A percentile compares a stretch with the other conserved stretches of the same genome.
phyloP scores from a whole-genome alignment of 2,888 invertebrate species.

The Drosophila pseudotakahashii region DNA sequence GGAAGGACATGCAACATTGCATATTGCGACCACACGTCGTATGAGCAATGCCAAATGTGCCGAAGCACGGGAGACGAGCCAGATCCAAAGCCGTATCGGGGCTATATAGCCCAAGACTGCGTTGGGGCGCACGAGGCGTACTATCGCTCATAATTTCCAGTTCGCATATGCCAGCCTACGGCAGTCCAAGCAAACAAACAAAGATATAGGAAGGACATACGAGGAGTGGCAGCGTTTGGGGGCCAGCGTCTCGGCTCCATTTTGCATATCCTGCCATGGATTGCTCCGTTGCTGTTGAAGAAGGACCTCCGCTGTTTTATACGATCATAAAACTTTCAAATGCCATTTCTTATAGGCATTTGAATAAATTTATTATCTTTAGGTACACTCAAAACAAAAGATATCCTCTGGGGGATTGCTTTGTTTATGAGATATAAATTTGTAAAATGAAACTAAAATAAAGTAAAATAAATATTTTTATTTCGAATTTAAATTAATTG shows the following conservation, averaged over 20 bases:
- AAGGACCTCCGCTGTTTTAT: constrained; percentile 55
- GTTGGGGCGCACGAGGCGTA: constrained; percentile 33
- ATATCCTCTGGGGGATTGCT: too few species aligned
- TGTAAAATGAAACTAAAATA: too few species aligned
- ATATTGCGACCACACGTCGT: constrained; percentile 74
- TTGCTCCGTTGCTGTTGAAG: neutral
- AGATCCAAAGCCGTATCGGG: constrained; percentile 16
- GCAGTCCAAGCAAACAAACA: constrained; percentile 41
- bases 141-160: constrained; percentile 75
- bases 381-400: constrained; percentile 5
- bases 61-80: constrained; percentile 21
- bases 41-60: constrained; percentile 70
- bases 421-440: too few species aligned
- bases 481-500: too few species aligned
- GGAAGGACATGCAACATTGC: constrained; percentile 77
- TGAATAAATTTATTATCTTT: constrained; percentile 64
- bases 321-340: constrained; percentile 77
- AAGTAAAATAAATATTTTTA: too few species aligned
- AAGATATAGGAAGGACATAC: neutral
- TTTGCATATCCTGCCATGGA: constrained; percentile 53
- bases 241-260: constrained; percentile 54
- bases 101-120: constrained; percentile 31
- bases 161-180: constrained; percentile 62
- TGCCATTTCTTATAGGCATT: constrained; percentile 71
- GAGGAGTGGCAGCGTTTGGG: neutral